Base-by-base conservation (phyloP, 2,113 vertebrate species). In the Notarius quadriscutis region DNA sequence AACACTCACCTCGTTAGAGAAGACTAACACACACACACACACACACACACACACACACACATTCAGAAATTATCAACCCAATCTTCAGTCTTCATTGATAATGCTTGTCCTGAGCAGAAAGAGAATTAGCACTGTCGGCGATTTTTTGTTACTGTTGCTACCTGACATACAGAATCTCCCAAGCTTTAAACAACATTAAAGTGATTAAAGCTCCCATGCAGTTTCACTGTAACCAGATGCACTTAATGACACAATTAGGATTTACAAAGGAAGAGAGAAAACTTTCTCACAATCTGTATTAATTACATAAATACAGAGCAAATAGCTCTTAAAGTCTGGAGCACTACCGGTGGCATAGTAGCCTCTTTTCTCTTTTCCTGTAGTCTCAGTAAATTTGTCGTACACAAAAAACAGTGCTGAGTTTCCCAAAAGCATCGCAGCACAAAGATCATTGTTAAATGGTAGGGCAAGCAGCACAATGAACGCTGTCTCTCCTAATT, bases 1-100 rank as follows among this genome's bases (percentile, higher is more conserved):
- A 75, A 92, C 58, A 71, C 83, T 88, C 91, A 89, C 88, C 90
- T 91, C 86, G 84, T 91, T 90, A 88, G 89, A 91, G 85, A 55
- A 85, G 30, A 48, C 48, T 69, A 84, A 82, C 78, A 77, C 30
- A 30, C 30, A 30, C 30, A 30, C 30, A n/a, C 53, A 81, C 71
- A n/a, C n/a, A n/a, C n/a, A 81, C 30, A 30, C 30, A 30, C 30
- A 30, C 30, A 84, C 71, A 75, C 88, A 80, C n/a, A 58, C 18
- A 50, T 4, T 2, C 34, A 50, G 41, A 50, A 72, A 41, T 18
- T 15, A 27, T 12, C 27, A 17, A 67, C 15, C 51, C 17, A 77
- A 25, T 51, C 69, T 72, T 72, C 18, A 22, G 41, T 22, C 58
- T 83, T 78, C n/a, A 78, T 34, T 83, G 30, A 83, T 34, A 25